These are phyloP conservation scores for Pagetopsis macropterus DNA, from an alignment of 2,797 vertebrate genomes.

Conservation along the genomic window DNA sequence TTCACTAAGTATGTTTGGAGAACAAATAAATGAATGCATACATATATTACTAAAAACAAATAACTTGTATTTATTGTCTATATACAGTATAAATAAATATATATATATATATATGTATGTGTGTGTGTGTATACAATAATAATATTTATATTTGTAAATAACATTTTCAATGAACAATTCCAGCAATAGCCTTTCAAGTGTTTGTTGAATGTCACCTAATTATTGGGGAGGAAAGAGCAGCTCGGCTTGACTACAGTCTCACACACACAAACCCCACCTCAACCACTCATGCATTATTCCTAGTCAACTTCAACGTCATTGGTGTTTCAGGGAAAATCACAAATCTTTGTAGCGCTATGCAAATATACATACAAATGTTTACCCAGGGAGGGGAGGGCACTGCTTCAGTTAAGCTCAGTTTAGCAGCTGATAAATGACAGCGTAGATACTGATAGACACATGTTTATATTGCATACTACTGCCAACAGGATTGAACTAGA, in stretches of 20 bases:
- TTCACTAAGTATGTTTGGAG: background rate
- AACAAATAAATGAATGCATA: background rate
- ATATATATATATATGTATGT: too few species aligned
- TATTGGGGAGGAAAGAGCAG: too few species aligned
- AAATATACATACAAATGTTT: constrained; percentile 44
- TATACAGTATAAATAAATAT: too few species aligned
- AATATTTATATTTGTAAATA: too few species aligned
- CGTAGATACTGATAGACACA: constrained; percentile 5
- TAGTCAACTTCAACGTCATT: constrained; percentile 19
- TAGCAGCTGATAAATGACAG: constrained; percentile 45
- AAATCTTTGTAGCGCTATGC: background rate
- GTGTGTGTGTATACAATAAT: too few species aligned
- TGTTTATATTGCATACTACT: constrained; percentile 6
- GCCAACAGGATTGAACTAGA: background rate
- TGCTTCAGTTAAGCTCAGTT: constrained; percentile 27
- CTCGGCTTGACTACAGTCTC: background rate
- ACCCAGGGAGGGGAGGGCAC: constrained; percentile 58
- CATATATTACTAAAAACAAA: background rate
- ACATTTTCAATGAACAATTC: too few species aligned
- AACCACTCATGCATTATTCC: background rate
- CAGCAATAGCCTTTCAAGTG: background rate
- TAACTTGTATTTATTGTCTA: too few species aligned
- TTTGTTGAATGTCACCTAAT: background rate
- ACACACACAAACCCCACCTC: constrained; percentile 6
- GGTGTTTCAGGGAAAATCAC: constrained; percentile 11